Evolutionary conservation across 2,888 invertebrate genomes (phyloP).

Genomic region (Hyposoter dolosus): DNA sequence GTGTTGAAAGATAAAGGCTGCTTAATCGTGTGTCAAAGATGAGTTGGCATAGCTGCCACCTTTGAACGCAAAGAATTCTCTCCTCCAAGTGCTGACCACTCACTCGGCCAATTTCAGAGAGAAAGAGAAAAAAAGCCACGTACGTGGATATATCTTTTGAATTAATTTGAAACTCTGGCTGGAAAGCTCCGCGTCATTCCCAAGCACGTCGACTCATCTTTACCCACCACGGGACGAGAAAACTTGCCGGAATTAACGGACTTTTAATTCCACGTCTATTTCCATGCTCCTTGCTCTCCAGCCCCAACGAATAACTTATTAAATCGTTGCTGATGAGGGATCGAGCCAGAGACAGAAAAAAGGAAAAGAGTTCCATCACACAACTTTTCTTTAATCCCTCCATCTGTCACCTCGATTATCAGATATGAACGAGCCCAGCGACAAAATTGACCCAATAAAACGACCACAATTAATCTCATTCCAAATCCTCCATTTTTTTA

Average conservation of each 20-base stretch:
- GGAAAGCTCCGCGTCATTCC: slow-evolving; percentile 48
- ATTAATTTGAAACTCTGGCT: slow-evolving; percentile 55
- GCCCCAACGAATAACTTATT: slow-evolving; percentile 39
- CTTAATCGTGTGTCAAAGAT: slow-evolving; percentile 18
- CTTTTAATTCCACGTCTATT: slow-evolving; percentile 63
- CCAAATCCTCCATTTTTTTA: background rate
- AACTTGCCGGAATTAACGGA: slow-evolving; percentile 60
- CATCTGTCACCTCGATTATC: slow-evolving; percentile 18
- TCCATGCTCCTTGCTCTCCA: slow-evolving; percentile 23
- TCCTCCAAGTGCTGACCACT: background rate
- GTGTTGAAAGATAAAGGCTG: background rate
- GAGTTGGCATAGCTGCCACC: background rate
- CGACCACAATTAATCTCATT: background rate
- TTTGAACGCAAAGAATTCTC: background rate
- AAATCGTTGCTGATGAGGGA: slow-evolving; percentile 52
- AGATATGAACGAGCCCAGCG: background rate
- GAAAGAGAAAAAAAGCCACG: background rate
- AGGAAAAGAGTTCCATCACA: background rate
- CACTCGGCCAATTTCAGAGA: background rate
- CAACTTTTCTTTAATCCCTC: slow-evolving; percentile 27
- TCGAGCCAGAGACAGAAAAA: slow-evolving; percentile 15
- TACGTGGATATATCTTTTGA: slow-evolving; percentile 46
- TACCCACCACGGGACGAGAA: slow-evolving; percentile 18
- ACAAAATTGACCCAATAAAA: background rate
- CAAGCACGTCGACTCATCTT: slow-evolving; percentile 17